A percentile compares a stretch with the other conserved stretches of the same genome.
These are phyloP conservation scores for Bambusicola thoracicus DNA, from an alignment of 2,113 vertebrate species.

Conservation along the genomic window DNA sequence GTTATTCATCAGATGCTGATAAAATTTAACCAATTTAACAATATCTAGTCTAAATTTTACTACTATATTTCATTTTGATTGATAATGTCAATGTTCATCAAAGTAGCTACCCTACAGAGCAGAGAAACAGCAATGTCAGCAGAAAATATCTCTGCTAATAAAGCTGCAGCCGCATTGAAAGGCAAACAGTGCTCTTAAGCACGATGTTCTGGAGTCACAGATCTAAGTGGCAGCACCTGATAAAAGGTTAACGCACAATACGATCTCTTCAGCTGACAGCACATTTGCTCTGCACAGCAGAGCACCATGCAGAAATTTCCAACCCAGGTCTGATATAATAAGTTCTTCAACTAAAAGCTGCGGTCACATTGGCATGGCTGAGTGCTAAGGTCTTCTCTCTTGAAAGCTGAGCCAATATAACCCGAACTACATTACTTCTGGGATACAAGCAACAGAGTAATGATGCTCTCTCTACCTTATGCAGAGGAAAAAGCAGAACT, in stretches of 20 bases:
- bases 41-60: background rate
- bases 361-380: accelerated
- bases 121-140: background rate
- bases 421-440: background rate
- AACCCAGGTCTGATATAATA: background rate
- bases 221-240: background rate
- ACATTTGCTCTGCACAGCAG: background rate
- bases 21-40: background rate
- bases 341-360: background rate
- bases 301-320: background rate
- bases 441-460: background rate
- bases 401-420: background rate
- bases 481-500: background rate
- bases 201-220: background rate
- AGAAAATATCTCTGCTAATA: background rate
- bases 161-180: background rate
- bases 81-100: background rate
- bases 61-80: background rate
- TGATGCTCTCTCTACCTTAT: background rate
- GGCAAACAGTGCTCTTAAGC: background rate
- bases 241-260: background rate
- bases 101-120: background rate
- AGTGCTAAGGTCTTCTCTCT: background rate
- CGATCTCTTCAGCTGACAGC: background rate
- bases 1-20: background rate